Conservation (phyloP, 2,113 vertebrate genomes). For the Leucopsar rothschildi region DNA sequence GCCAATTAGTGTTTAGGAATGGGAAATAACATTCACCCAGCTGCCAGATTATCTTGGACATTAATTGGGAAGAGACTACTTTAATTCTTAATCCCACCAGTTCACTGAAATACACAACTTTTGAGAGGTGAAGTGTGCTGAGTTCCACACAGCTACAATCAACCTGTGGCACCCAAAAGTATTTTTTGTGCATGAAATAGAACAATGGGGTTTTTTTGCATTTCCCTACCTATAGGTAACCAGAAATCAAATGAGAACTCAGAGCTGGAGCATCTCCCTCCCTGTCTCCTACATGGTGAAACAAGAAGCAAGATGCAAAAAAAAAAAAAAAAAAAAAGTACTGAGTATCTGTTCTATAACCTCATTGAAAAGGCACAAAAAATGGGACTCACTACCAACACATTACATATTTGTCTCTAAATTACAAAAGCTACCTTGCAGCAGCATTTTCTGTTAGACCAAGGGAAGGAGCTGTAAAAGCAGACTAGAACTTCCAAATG, state of each 20-base stretch:
- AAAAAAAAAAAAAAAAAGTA: neutral
- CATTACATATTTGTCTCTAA: neutral
- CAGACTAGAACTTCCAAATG: neutral
- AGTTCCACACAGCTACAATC: neutral
- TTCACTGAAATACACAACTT: neutral
- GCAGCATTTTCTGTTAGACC: neutral
- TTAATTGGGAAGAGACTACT: neutral
- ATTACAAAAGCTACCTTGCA: neutral
- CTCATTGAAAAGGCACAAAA: neutral
- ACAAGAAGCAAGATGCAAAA: neutral
- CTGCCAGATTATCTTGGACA: neutral
- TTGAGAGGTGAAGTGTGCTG: neutral
- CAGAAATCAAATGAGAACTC: neutral
- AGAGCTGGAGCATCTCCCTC: neutral
- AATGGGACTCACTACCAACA: neutral
- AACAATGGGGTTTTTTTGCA: neutral
- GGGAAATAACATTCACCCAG: neutral
- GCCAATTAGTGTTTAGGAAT: neutral
- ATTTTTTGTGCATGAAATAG: neutral
- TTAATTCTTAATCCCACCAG: neutral
- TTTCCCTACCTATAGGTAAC: neutral
- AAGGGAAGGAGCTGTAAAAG: neutral
- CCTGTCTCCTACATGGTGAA: accelerated
- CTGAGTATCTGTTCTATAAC: neutral
- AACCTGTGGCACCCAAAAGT: neutral